Conservation (phyloP, 2,113 vertebrate species). For the Urocolius indicus region DNA sequence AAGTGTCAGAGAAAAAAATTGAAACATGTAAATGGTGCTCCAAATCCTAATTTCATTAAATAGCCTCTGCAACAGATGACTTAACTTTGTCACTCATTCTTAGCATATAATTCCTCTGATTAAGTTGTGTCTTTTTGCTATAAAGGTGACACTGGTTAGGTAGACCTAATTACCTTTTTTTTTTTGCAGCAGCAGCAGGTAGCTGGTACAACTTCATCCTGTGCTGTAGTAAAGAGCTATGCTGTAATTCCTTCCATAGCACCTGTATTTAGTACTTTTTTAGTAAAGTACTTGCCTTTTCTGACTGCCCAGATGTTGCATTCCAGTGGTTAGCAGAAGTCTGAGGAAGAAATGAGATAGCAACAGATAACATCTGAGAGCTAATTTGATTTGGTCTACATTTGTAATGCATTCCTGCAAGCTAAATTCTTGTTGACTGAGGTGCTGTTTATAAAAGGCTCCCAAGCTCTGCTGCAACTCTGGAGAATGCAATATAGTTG, state of each 20-base stretch:
- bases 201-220: neutral
- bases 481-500: neutral
- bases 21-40: neutral
- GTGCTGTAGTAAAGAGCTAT: neutral
- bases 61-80: neutral
- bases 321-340: slow-evolving; percentile 28
- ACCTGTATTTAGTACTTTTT: slow-evolving; percentile 3
- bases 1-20: neutral
- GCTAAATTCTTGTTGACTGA: slow-evolving; percentile 37
- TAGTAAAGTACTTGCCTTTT: neutral
- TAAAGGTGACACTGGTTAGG: neutral
- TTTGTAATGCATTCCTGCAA: slow-evolving; percentile 48
- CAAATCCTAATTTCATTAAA: neutral
- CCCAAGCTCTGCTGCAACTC: neutral
- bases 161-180: neutral
- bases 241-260: neutral
- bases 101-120: neutral
- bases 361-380: slow-evolving; percentile 33
- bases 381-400: slow-evolving; percentile 58
- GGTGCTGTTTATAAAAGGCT: slow-evolving; percentile 3
- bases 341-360: slow-evolving; percentile 38
- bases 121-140: neutral
- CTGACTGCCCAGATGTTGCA: slow-evolving; percentile 15
- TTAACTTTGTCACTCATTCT: neutral
- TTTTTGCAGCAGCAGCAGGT: too few relatives aligned